Base-by-base conservation (phyloP, 2,888 invertebrate species). In the Tineola bisselliella region DNA sequence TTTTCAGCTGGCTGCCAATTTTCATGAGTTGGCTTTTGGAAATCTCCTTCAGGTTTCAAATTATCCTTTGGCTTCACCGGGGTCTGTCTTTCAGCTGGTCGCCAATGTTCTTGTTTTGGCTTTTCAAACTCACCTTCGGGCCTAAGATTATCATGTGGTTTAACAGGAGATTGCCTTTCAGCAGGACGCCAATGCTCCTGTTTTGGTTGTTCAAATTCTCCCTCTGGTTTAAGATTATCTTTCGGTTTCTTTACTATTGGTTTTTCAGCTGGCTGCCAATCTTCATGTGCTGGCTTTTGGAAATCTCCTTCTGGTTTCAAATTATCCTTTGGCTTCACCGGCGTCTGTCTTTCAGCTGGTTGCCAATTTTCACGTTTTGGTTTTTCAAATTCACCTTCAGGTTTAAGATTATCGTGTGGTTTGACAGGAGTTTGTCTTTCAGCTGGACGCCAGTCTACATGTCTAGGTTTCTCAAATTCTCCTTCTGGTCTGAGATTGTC, bases 231-330 rank as follows among this genome's bases (percentile, higher is more conserved):
- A 0, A 90, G 67, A 69, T 90, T 90, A 64, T 81, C 80, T 59
- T 69, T 52, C 0, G 77, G 75, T 58, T 69, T 70, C 17, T 60
- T 67, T 0, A 62, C 67, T 1, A 62, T 68, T 11, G 66, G 72
- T 31, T 72, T 66, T 62, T 84, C 77, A 66, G 77, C 76, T 19
- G 79, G 80, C 0, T 72, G 70, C 73, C 81, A 84, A 63, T 75
- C 66, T 0, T 78, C 76, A 0, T 75, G 75, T 60, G 79, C 75
- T 0, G 86, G 89, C 2, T 70, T 66, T 60, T 84, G 84, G 65
- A 90, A 89, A 0, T 90, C 88, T 0, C 91, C 91, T 69, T 92
- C 91, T 0, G 90, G 89, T 17, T 71, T 73, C 0, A 90, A 65
- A 65, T 90, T 90, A 66, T 90, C 90, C 25, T 77, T 64, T 0